Evolutionary conservation across 2,888 invertebrate species (phyloP).

Genomic region (Drosophila kokeensis): DNA sequence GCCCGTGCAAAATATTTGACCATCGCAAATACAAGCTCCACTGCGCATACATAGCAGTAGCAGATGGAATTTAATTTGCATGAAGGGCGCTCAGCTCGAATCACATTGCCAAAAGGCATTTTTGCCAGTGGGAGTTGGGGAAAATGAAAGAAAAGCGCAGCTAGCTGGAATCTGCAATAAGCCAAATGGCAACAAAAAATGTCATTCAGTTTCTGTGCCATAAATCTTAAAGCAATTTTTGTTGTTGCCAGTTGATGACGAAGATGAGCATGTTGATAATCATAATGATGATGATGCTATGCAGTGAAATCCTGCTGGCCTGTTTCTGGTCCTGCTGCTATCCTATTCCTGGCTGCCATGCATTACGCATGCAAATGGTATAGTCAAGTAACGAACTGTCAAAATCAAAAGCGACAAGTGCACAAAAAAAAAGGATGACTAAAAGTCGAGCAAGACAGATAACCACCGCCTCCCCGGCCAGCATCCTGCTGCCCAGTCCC

Average conservation of each 20-base stretch:
- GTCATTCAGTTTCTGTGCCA: slow-evolving; percentile 47
- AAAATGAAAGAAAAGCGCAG: slow-evolving; percentile 13
- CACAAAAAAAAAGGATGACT: slow-evolving; percentile 36
- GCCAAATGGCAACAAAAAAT: slow-evolving; percentile 66
- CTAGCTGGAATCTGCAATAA: slow-evolving; percentile 67
- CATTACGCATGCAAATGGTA: slow-evolving; percentile 81
- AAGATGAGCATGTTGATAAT: slow-evolving; percentile 37
- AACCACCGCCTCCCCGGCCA: background rate
- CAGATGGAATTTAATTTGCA: slow-evolving; percentile 74
- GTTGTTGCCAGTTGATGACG: slow-evolving; percentile 18
- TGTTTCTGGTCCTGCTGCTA: slow-evolving; percentile 11
- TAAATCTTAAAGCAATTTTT: slow-evolving; percentile 63
- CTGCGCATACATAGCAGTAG: slow-evolving; percentile 14
- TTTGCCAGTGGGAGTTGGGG: slow-evolving; percentile 10
- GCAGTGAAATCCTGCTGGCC: slow-evolving; percentile 27
- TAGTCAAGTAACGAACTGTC: slow-evolving; percentile 80
- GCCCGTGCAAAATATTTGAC: slow-evolving; percentile 58
- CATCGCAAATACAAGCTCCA: slow-evolving; percentile 29
- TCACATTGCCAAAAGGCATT: slow-evolving; percentile 58
- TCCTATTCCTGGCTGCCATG: slow-evolving; percentile 20
- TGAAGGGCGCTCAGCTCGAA: slow-evolving; percentile 50
- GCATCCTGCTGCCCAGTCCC: slow-evolving; percentile 12
- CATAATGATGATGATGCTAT: slow-evolving; percentile 18
- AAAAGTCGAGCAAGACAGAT: slow-evolving; percentile 41
- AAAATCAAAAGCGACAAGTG: slow-evolving; percentile 73